Evolutionary conservation across 2,113 vertebrate species (phyloP).

Genomic region (Butastur rufipennis): DNA sequence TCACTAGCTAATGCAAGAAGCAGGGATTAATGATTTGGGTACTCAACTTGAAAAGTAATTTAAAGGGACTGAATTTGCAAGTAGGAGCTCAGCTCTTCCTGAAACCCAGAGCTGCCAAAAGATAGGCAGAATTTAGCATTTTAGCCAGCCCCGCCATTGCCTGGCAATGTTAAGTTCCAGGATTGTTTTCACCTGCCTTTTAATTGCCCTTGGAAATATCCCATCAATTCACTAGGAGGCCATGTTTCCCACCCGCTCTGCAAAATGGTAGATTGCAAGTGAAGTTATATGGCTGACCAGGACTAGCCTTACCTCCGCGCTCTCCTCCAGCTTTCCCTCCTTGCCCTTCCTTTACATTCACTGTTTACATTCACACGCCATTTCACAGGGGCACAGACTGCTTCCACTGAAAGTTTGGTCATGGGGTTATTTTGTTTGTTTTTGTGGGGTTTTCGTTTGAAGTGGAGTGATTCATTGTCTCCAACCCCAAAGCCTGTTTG

Average conservation of each 20-base stretch:
- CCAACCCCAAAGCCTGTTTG: neutral
- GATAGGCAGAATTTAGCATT: neutral
- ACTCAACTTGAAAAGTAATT: neutral
- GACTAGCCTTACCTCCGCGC: neutral
- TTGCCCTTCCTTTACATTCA: neutral
- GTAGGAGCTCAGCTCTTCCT: neutral
- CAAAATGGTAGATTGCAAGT: neutral
- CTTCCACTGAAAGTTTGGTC: neutral
- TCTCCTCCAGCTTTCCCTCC: neutral
- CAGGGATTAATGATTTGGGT: neutral
- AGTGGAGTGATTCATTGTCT: neutral
- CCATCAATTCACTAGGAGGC: neutral
- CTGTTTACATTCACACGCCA: neutral
- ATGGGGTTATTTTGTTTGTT: neutral
- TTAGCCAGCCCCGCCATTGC: neutral
- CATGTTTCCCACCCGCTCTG: neutral
- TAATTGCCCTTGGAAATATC: neutral
- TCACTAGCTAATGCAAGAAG: neutral
- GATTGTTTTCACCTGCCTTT: neutral
- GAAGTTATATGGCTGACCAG: neutral
- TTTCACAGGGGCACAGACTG: neutral
- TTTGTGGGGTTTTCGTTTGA: neutral
- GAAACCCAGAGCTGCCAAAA: neutral
- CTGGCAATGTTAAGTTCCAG: neutral
- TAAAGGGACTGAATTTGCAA: neutral